Conservation (phyloP, 2,797 vertebrate genomes). For the Galago senegalensis region DNA sequence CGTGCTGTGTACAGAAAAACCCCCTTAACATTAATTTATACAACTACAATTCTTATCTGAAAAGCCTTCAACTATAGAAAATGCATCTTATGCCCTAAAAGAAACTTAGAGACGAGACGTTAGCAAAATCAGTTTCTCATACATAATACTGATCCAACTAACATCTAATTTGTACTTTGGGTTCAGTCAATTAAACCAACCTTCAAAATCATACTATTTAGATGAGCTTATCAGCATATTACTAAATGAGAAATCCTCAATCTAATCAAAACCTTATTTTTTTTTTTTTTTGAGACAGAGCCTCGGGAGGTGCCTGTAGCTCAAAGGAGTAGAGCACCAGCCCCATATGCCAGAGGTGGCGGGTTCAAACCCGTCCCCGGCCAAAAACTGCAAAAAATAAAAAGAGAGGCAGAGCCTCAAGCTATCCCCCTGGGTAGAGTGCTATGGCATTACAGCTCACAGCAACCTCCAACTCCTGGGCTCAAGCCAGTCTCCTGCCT, state of each 20-base stretch:
- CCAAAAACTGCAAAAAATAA: too few species aligned
- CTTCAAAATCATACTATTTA: slow-evolving; percentile 64
- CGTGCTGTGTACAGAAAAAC: rapidly evolving
- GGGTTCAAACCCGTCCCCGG: too few species aligned
- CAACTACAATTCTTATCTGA: background rate
- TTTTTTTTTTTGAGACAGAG: too few species aligned
- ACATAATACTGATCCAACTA: background rate
- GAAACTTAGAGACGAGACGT: background rate
- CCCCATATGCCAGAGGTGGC: too few species aligned
- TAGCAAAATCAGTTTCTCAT: slow-evolving; percentile 39
- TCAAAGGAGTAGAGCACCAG: too few species aligned
- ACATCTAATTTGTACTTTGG: slow-evolving; percentile 50
- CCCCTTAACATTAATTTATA: background rate
- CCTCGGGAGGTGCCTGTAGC: too few species aligned
- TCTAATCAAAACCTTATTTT: slow-evolving; percentile 50
- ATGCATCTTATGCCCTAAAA: background rate
- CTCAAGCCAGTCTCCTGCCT: too few species aligned
- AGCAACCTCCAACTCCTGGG: too few species aligned
- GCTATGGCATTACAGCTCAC: too few species aligned
- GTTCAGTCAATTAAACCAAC: slow-evolving; percentile 42
- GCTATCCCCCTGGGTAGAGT: too few species aligned
- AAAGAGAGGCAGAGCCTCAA: too few species aligned
- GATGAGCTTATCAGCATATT: slow-evolving; percentile 43
- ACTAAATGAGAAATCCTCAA: slow-evolving; percentile 38
- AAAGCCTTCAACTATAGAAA: slow-evolving; percentile 10